Conservation (phyloP, 2,113 vertebrate genomes). For the Callipepla californica region DNA sequence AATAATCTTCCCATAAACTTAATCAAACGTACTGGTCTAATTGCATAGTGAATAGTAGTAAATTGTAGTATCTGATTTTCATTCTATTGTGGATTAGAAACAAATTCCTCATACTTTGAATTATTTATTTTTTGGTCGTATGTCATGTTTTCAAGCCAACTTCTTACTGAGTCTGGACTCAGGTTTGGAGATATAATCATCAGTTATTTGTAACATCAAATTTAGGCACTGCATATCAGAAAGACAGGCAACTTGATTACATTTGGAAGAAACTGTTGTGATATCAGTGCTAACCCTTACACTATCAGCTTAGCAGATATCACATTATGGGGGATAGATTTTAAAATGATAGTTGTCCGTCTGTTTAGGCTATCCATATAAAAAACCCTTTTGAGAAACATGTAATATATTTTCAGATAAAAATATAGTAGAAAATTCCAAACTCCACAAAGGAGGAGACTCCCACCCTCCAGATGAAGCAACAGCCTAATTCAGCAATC, state of each 20-base stretch:
- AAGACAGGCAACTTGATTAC: slow-evolving; percentile 12
- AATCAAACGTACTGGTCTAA: slow-evolving; percentile 54
- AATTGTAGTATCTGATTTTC: slow-evolving; percentile 60
- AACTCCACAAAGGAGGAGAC: background rate
- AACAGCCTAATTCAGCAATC: background rate
- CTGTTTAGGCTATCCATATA: background rate
- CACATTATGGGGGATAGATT: background rate
- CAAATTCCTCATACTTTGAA: slow-evolving; percentile 45
- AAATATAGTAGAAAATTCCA: fast-evolving
- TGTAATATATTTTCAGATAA: background rate
- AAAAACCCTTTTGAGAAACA: background rate
- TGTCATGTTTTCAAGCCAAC: slow-evolving; percentile 49
- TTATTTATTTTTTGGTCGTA: slow-evolving; percentile 39
- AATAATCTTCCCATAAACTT: slow-evolving; percentile 47
- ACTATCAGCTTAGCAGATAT: slow-evolving; percentile 15
- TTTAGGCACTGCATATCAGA: slow-evolving; percentile 1
- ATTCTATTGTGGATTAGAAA: slow-evolving; percentile 22
- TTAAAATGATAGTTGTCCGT: background rate
- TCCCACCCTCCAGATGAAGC: background rate
- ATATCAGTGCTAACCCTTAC: background rate
- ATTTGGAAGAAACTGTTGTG: slow-evolving; percentile 36
- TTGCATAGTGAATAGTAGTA: slow-evolving; percentile 39
- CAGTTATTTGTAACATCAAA: slow-evolving; percentile 47
- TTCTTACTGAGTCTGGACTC: slow-evolving; percentile 27
- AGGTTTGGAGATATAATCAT: slow-evolving; percentile 35